Evolutionary conservation across 2,888 invertebrate species (phyloP), one percentile per base, ranked within the genome.

Genomic region (Peribatodes rhomboidaria): DNA sequence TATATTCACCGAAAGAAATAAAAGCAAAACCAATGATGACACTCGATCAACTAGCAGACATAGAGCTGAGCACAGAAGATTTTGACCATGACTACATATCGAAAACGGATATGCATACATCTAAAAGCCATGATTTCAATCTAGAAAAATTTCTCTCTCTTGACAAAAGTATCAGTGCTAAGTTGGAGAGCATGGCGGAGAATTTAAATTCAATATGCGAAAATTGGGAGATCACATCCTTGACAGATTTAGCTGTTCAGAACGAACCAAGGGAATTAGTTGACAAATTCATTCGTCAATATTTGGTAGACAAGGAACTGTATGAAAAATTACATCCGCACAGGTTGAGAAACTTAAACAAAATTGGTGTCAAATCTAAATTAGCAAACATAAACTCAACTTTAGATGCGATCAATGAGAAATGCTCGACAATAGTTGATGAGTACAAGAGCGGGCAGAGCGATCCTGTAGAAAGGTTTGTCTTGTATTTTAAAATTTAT

Each of bases 171-270:
- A 52, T 52, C 8, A 10, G 8, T 3, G 2, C 20, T 14, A 52
- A 39, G 16, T 20, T 52, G 22, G 13, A 22, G 2, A n/a, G 0
- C 6, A 39, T 52, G n/a, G n/a, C n/a, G n/a, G n/a, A 52, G n/a
- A 22, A 13, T 14, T 22, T 52, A n/a, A 11, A 52, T n/a, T 9
- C 4, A 4, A 2, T 52, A 9, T 52, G 52, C 9, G 22, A 52
- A 52, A 52, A 52, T 52, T 52, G 52, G 52, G 39, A 52, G 10
- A 11, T 52, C 3, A 39, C 37, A 6, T 52, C 20, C 14, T n/a
- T n/a, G n/a, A n/a, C n/a, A n/a, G n/a, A n/a, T n/a, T n/a, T n/a
- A n/a, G n/a, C n/a, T n/a, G n/a, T n/a, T n/a, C n/a, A n/a, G n/a
- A n/a, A n/a, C n/a, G n/a, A n/a, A n/a, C n/a, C n/a, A n/a, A n/a